Percentiles rank a stretch among this genome's conserved stretches.
phyloP scores from a whole-genome alignment of 2,888 invertebrate genomes.

The Augochlorella aurata region DNA sequence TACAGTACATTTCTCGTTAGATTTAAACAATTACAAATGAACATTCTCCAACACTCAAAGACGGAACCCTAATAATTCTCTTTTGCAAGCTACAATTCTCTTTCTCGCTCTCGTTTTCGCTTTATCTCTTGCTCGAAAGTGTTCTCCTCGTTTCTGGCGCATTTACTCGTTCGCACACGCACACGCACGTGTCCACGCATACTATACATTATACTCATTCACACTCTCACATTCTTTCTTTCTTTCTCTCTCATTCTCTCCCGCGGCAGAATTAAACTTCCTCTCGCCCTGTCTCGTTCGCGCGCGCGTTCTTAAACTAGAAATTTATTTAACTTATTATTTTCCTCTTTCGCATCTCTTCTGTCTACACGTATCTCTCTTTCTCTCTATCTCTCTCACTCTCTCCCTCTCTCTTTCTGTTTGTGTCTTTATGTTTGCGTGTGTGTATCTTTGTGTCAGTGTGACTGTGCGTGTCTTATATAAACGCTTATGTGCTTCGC shows the following conservation, averaged over 20 bases:
- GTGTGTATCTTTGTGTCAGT: neutral
- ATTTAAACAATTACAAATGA: constrained; percentile 78
- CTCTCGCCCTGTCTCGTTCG: constrained; percentile 13
- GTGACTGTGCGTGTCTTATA: constrained; percentile 30
- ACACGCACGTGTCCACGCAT: constrained; percentile 32
- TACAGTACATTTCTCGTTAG: constrained; percentile 78
- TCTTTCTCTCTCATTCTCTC: constrained; percentile 1
- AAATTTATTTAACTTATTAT: constrained; percentile 27
- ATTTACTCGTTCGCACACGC: constrained; percentile 30
- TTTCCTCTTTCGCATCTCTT: constrained; percentile 17
- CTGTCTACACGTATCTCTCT: neutral
- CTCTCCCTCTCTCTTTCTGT: constrained; percentile 1
- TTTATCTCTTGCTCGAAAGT: constrained; percentile 2
- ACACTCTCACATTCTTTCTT: neutral
- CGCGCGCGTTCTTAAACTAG: constrained; percentile 27
- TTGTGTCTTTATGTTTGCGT: neutral
- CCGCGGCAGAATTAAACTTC: neutral
- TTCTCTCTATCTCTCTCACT: neutral
- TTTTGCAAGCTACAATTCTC: constrained; percentile 36
- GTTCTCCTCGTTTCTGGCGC: constrained; percentile 12
- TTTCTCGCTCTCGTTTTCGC: constrained; percentile 23
- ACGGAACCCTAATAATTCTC: constrained; percentile 71
- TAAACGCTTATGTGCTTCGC: constrained; percentile 45
- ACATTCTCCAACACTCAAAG: constrained; percentile 75
- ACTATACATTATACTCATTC: constrained; percentile 2